Evolutionary conservation across 92 coral and sea anemone species (phyloP).

Genomic region (Palythoa grandis): DNA sequence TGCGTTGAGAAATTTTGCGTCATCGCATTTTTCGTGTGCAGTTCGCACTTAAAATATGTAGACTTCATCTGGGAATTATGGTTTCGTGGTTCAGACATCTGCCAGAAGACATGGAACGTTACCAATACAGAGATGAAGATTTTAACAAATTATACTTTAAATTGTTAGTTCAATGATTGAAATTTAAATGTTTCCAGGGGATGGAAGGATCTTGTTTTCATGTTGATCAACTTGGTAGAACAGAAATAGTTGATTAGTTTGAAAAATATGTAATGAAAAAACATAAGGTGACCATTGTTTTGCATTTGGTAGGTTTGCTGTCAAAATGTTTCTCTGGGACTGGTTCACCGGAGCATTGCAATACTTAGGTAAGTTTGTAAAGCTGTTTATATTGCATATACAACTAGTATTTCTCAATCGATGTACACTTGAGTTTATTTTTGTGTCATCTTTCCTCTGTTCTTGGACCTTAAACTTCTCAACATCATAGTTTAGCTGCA

Average conservation of each 20-base stretch:
- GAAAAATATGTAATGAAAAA: background rate
- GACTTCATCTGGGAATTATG: background rate
- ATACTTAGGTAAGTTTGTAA: conserved; percentile 78
- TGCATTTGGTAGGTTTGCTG: conserved; percentile 56
- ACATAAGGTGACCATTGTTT: background rate
- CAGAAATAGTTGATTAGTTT: background rate
- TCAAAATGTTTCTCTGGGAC: conserved; percentile 95
- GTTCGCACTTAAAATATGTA: conserved; percentile 2
- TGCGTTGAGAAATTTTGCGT: conserved; percentile 32
- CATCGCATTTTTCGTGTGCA: conserved; percentile 38
- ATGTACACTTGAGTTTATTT: background rate
- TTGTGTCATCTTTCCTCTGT: background rate
- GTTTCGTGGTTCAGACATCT: background rate
- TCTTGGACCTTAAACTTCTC: background rate
- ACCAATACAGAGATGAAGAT: conserved; percentile 42
- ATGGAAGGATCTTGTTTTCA: background rate
- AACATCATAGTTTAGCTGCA: no score
- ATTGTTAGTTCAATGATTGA: conserved; percentile 13
- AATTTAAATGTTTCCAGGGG: background rate
- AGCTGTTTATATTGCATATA: background rate
- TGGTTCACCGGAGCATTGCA: conserved; percentile 84
- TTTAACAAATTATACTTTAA: conserved; percentile 27
- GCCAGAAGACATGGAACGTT: conserved; percentile 8
- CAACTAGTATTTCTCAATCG: background rate
- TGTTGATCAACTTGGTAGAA: background rate